Conservation (phyloP, 2,113 vertebrate species). For the Trogon melanurus region DNA sequence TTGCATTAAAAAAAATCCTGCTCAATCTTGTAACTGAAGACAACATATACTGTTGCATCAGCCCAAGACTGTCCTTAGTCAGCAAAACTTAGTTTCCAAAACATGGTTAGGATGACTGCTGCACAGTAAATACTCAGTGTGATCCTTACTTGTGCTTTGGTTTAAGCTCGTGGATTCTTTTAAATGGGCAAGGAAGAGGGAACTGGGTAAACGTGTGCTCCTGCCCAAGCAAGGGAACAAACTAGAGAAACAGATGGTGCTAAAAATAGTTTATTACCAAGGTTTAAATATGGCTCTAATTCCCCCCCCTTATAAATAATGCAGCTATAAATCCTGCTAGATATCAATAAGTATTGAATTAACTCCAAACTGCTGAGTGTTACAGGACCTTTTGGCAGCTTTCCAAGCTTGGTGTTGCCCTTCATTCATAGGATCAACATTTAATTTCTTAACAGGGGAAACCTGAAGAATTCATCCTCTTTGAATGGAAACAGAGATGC, state of each 20-base stretch:
- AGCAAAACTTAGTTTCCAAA: background rate
- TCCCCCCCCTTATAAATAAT: constrained; percentile 54
- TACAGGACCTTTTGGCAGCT: constrained; percentile 51
- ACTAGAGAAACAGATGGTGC: constrained; percentile 65
- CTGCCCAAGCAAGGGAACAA: constrained; percentile 36
- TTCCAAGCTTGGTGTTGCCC: constrained; percentile 50
- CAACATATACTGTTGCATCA: background rate
- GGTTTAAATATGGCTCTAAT: constrained; percentile 39
- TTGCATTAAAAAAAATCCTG: background rate
- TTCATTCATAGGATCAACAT: constrained; percentile 65
- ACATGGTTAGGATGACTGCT: background rate
- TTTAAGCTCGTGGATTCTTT: background rate
- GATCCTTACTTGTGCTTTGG: background rate
- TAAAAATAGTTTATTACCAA: constrained; percentile 64
- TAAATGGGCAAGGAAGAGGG: background rate
- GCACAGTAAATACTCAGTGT: background rate
- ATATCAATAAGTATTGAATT: constrained; percentile 60
- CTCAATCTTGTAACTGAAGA: background rate
- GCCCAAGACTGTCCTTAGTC: background rate
- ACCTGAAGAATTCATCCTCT: constrained; percentile 70
- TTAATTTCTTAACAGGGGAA: constrained; percentile 58
- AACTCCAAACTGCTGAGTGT: constrained; percentile 32
- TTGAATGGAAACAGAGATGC: constrained; percentile 57
- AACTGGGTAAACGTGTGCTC: background rate
- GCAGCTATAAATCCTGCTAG: constrained; percentile 46